Evolutionary conservation across 2,888 invertebrate genomes (phyloP).

Genomic region (Drosophila mimica): DNA sequence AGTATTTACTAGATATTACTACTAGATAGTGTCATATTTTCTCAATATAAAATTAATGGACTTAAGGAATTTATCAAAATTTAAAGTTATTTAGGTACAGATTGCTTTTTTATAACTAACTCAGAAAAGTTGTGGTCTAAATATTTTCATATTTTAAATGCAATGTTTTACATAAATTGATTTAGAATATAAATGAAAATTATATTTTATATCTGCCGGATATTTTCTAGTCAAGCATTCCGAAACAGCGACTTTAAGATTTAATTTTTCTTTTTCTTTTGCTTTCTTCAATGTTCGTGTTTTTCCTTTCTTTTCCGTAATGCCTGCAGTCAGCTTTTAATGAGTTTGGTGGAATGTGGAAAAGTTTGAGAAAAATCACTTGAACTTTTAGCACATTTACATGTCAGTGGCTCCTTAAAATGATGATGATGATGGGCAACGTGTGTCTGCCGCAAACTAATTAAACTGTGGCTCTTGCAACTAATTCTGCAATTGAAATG

Average conservation of each 20-base stretch:
- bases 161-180: background rate
- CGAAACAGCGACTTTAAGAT: background rate
- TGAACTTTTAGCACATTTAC: slow-evolving; percentile 83
- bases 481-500: slow-evolving; percentile 26
- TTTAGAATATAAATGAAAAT: background rate
- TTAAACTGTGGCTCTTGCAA: slow-evolving; percentile 52
- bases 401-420: slow-evolving; percentile 73
- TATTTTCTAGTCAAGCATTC: background rate
- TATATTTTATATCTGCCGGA: background rate
- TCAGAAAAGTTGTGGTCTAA: background rate
- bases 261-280: slow-evolving; percentile 1
- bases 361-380: slow-evolving; percentile 59
- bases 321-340: slow-evolving; percentile 71
- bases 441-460: slow-evolving; percentile 69
- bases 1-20: background rate
- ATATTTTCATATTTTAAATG: background rate
- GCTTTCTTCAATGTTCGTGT: background rate
- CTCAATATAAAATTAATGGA: background rate
- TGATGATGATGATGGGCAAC: slow-evolving; percentile 65
- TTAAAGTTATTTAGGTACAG: background rate
- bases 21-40: background rate
- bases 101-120: background rate
- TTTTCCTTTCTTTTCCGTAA: slow-evolving; percentile 14
- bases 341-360: slow-evolving; percentile 63
- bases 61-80: background rate